phyloP scores from a whole-genome alignment of 2,797 vertebrate genomes.

The Heterohyrax brucei region DNA sequence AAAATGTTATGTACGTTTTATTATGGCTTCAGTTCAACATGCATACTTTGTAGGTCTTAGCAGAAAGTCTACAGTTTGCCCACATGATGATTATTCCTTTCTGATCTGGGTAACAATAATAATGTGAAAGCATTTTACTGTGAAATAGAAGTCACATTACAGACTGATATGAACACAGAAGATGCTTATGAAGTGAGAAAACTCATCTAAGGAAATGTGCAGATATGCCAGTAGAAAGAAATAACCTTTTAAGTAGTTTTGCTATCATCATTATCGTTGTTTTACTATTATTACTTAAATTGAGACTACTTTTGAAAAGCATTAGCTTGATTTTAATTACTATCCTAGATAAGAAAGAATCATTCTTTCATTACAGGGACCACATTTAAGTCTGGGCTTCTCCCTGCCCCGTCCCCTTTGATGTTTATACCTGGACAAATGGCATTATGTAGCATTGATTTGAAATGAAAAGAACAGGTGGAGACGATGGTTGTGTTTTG shows the following conservation, averaged over 20 bases:
- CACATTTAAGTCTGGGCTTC: neutral
- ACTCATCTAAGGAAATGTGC: neutral
- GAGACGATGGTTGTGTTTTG: neutral
- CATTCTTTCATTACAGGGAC: neutral
- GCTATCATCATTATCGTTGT: neutral
- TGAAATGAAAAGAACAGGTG: neutral
- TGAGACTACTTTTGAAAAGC: neutral
- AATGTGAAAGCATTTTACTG: neutral
- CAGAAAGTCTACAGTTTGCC: neutral
- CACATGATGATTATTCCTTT: neutral
- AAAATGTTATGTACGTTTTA: conserved; percentile 52
- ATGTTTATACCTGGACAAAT: neutral
- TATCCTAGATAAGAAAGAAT: neutral
- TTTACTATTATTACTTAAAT: conserved; percentile 6
- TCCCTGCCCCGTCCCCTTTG: neutral
- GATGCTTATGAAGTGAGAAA: neutral
- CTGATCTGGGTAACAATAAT: conserved; percentile 47
- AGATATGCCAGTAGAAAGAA: neutral
- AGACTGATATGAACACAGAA: neutral
- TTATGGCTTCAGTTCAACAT: conserved; percentile 67
- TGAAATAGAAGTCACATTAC: neutral
- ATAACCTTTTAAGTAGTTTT: neutral
- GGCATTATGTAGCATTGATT: neutral
- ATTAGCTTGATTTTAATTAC: conserved; percentile 32
- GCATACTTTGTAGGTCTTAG: neutral